Base-by-base conservation (phyloP, 2,888 invertebrate genomes). In the Eucera pruinosa region DNA sequence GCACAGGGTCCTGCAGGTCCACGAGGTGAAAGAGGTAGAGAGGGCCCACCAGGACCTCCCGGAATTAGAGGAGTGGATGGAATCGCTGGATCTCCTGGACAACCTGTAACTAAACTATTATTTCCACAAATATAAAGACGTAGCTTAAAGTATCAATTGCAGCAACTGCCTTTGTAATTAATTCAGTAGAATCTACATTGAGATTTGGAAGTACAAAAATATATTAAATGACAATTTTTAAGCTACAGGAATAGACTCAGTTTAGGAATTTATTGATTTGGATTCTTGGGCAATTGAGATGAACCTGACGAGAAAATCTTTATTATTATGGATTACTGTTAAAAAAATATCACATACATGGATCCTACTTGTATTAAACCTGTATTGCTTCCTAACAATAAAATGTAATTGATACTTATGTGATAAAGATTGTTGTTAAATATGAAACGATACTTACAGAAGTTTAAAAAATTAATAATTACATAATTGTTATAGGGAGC, bases 131-230 rank as follows among this genome's bases (percentile, higher is more conserved):
- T n/a, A n/a, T n/a, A n/a, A n/a, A n/a, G n/a, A n/a, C n/a, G n/a
- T n/a, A 97, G 93, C 93, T 98, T 64, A 97, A 97, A 90, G 94
- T 98, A 25, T 98, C 98, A 0, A 96, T 98, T 79, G 96, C 97
- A 36, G 95, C 97, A 27, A 96, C 97, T 91, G 97, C 97, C 1
- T 95, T 95, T 87, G 95, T 98, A 30, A 94, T 98, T 0, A 97
- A 98, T 91, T 98, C 98, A 98, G 97, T 98, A 75, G 98, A 98
- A 93, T 98, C 98, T 87, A 98, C 98, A 93, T 98, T 98, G 0
- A 94, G 97, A n/a, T 98, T 98, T 94, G 98, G 97, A 3, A 97
- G 97, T 93, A 94, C 95, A 81, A 95, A 96, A 85, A 13, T 97
- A 98, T 92, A 94, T 97, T 64, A 95, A 95, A 86, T 96, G 97